Conservation (phyloP, 2,797 vertebrate species). For the Halcyon leucocephala region DNA sequence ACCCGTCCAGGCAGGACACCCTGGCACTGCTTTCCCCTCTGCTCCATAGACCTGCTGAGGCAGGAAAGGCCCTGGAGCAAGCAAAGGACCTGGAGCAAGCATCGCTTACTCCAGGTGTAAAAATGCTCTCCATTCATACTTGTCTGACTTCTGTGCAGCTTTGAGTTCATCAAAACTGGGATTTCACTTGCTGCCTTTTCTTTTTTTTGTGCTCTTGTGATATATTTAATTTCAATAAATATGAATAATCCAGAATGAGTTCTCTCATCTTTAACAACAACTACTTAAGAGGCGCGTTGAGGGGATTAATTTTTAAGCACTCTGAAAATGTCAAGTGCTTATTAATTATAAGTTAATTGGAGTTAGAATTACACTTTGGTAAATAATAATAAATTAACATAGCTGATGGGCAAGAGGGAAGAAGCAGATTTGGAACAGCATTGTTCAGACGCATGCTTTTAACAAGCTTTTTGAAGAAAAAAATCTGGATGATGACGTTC, state of each 20-base stretch:
- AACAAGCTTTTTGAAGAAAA: background rate
- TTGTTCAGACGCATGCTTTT: background rate
- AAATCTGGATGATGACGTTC: background rate
- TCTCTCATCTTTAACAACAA: slow-evolving; percentile 58
- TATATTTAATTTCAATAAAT: slow-evolving; percentile 21
- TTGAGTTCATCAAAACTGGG: background rate
- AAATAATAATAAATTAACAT: slow-evolving; percentile 69
- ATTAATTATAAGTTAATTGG: slow-evolving; percentile 70
- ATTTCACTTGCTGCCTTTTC: fast-evolving
- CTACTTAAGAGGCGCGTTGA: background rate
- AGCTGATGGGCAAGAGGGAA: slow-evolving; percentile 15
- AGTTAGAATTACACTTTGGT: slow-evolving; percentile 52
- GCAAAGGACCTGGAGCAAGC: background rate
- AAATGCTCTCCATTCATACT: background rate
- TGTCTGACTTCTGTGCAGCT: background rate
- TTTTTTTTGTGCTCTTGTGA: background rate
- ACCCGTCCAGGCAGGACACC: no score
- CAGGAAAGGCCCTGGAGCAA: background rate
- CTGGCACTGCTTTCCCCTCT: no score
- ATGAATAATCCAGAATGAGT: slow-evolving; percentile 52
- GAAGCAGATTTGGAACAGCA: background rate
- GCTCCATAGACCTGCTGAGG: no score
- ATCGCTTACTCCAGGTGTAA: fast-evolving
- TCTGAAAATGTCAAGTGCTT: slow-evolving; percentile 62
- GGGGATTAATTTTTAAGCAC: slow-evolving; percentile 53